Conservation (phyloP, 2,888 invertebrate genomes). For the Pseudanteris insignis region DNA sequence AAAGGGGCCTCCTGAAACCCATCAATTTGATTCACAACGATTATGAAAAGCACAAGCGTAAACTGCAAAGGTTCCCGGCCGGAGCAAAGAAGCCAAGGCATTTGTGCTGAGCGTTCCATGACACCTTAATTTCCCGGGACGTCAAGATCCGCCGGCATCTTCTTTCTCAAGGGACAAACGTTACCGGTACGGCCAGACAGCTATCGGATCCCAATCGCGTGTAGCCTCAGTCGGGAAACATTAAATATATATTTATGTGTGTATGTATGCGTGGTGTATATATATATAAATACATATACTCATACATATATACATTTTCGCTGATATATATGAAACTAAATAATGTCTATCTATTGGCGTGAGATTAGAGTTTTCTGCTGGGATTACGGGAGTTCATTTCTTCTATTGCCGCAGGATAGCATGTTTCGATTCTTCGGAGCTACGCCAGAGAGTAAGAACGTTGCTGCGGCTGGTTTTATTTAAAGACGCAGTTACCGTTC, state of each 20-base stretch:
- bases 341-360: slow-evolving; percentile 28
- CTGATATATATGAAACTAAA: slow-evolving; percentile 26
- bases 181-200: slow-evolving; percentile 8
- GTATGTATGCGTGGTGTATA: too few relatives aligned
- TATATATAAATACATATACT: too few relatives aligned
- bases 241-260: too few relatives aligned
- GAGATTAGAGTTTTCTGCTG: slow-evolving; percentile 41
- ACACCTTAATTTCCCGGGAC: slow-evolving; percentile 45
- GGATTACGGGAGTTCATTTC: slow-evolving; percentile 47
- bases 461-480: slow-evolving; percentile 15
- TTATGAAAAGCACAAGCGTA: slow-evolving; percentile 22
- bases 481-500: neutral
- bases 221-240: too few relatives aligned
- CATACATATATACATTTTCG: too few relatives aligned
- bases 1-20: too few relatives aligned
- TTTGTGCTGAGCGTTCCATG: slow-evolving; percentile 42
- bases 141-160: slow-evolving; percentile 29
- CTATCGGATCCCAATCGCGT: slow-evolving; percentile 14
- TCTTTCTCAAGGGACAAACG: slow-evolving; percentile 12
- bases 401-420: slow-evolving; percentile 41
- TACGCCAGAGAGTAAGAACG: slow-evolving; percentile 20
- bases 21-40: too few relatives aligned
- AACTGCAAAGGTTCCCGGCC: slow-evolving; percentile 4
- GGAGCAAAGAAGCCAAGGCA: slow-evolving; percentile 22
- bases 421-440: slow-evolving; percentile 46